A percentile compares a stretch with the other conserved stretches of the same genome.
These are phyloP conservation scores for Aphidius ervi DNA, from an alignment of 1,140 invertebrate species.

Conservation along the genomic window DNA sequence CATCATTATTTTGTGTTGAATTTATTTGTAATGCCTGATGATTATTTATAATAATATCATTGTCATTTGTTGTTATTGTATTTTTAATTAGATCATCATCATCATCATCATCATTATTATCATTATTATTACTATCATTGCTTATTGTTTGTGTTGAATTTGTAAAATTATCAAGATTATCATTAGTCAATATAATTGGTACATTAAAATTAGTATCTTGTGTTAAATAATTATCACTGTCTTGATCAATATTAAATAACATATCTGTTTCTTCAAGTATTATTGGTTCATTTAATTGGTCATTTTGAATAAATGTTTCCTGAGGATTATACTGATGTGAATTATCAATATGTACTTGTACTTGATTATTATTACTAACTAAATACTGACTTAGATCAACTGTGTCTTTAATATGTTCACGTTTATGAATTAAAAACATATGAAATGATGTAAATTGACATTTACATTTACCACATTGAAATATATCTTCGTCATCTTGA, in stretches of 20 bases:
- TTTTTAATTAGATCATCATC: constrained; percentile 23
- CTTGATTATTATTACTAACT: constrained; percentile 30
- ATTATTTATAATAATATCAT: constrained; percentile 25
- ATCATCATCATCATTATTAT: not conserved
- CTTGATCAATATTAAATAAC: constrained; percentile 49
- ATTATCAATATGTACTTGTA: constrained; percentile 29
- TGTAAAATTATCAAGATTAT: constrained; percentile 39
- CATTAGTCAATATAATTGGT: constrained; percentile 45
- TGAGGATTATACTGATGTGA: constrained; percentile 36
- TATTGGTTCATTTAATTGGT: constrained; percentile 44
- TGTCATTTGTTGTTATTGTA: not conserved
- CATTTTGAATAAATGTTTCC: constrained; percentile 40
- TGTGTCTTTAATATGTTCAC: constrained; percentile 46
- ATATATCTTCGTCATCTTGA: constrained; percentile 63
- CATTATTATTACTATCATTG: constrained; percentile 11
- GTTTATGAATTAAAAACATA: constrained; percentile 60
- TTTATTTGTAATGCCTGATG: constrained; percentile 31
- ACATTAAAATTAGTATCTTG: constrained; percentile 44
- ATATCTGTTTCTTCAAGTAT: constrained; percentile 50
- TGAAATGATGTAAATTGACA: constrained; percentile 59
- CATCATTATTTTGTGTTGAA: constrained; percentile 26
- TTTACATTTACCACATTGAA: constrained; percentile 68
- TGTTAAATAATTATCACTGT: constrained; percentile 43
- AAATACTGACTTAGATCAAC: constrained; percentile 48
- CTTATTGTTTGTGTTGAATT: constrained; percentile 31